These are phyloP conservation scores for Aelia acuminata DNA, from an alignment of 2,888 invertebrate species.

Conservation along the genomic window DNA sequence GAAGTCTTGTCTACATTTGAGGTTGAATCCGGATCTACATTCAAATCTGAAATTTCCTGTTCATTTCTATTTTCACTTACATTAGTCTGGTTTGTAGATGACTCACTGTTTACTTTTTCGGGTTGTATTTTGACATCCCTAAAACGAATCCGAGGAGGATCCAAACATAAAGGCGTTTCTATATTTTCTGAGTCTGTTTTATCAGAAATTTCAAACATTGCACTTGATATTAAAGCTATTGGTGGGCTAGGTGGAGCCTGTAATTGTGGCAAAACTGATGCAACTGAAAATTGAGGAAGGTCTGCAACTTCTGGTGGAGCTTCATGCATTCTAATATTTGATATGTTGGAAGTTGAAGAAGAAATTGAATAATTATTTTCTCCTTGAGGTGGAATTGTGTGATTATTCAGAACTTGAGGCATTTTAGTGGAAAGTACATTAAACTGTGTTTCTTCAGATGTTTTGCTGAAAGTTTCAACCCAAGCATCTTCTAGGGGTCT, in stretches of 20 bases:
- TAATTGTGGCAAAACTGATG: neutral
- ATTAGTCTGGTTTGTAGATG: neutral
- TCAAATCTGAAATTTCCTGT: slow-evolving; percentile 20
- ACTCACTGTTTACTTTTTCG: neutral
- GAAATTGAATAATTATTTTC: neutral
- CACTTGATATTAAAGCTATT: neutral
- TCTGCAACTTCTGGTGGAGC: slow-evolving; percentile 1
- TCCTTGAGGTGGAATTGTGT: neutral
- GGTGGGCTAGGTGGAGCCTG: slow-evolving; percentile 23
- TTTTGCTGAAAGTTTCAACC: slow-evolving; percentile 30
- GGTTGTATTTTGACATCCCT: neutral
- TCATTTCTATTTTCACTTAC: neutral
- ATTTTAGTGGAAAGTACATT: neutral
- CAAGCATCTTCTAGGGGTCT: slow-evolving; percentile 28
- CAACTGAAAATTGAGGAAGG: slow-evolving; percentile 46
- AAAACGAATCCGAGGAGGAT: slow-evolving; percentile 7
- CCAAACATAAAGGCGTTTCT: neutral
- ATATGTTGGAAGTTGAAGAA: neutral
- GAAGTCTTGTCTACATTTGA: neutral
- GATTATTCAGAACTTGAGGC: no score
- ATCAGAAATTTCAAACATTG: neutral
- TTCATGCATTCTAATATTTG: neutral
- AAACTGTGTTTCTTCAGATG: neutral
- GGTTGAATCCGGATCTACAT: neutral
- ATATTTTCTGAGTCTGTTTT: neutral